Evolutionary conservation across 2,888 invertebrate genomes (phyloP), one percentile per base, ranked within the genome.

Genomic region (Luperina testacea): DNA sequence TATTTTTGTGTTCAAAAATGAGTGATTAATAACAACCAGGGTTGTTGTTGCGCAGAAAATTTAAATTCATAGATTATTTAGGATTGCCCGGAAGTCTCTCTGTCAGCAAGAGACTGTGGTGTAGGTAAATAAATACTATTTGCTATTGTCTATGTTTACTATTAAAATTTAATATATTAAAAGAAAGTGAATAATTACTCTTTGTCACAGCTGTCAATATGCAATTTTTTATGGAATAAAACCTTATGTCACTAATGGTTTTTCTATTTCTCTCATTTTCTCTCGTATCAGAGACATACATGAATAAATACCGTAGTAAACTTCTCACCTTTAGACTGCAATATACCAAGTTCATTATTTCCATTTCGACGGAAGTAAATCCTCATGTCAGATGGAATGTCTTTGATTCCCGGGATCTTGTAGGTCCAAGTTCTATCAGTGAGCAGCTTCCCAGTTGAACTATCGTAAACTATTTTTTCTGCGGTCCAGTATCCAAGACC

Each of bases 351-450:
- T 5, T 97, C 96, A 93, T 98, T 98, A 8, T 97, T 94, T 71
- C 97, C 97, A 97, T 98, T 97, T 75, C 88, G 81, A 53, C 97
- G 95, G 84, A 98, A 97, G 82, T 97, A 97, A 11, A 98, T 96
- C 81, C 98, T 97, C 90, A 98, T 98, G 92, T 98, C 98, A 45
- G 97, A 97, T 1, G 98, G 98, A 88, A 98, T 98, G 87, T 98
- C 98, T 90, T 98, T 98, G 0, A 97, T 97, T 0, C 98, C 98
- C 0, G 98, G 98, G 0, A 98, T 97, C 89, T 98, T 98, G 90
- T 98, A 98, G 73, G 97, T 98, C 98, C 98, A 99, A 3, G 98
- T 98, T 76, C 98, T 97, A 87, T 98, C 97, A 0, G 98, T 98
- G 8, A 98, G 95, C 8, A 98, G 92, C 87, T 97, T 96, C 0